Conservation (phyloP, 1,140 invertebrate species). For the Drosophila malerkotliana region DNA sequence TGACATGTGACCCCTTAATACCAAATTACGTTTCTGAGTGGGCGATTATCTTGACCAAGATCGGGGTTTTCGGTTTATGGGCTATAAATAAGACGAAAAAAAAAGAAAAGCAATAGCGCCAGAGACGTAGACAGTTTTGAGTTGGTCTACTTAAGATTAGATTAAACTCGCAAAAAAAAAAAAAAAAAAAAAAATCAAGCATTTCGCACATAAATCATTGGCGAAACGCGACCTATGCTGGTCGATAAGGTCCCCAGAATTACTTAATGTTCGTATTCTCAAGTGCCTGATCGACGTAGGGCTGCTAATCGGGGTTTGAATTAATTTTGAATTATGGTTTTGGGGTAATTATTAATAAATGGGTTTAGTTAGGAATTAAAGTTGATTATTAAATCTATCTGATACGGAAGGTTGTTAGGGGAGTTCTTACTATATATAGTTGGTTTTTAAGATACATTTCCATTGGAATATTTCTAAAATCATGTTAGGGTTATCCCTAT, state of each 20-base stretch:
- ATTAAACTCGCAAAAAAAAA: conserved; percentile 21
- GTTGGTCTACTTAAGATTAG: conserved; percentile 29
- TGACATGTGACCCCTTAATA: conserved; percentile 6
- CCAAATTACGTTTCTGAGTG: conserved; percentile 1
- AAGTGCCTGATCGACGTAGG: conserved; percentile 5
- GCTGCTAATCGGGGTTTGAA: not conserved
- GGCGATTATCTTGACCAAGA: conserved; percentile 5
- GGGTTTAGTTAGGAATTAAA: not conserved
- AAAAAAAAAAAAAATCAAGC: conserved; percentile 10
- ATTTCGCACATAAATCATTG: conserved; percentile 37
- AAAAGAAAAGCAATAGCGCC: conserved; percentile 4
- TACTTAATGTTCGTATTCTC: conserved; percentile 16
- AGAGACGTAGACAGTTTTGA: conserved; percentile 14
- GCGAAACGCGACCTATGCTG: conserved; percentile 30
- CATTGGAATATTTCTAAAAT: no score
- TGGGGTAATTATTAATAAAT: not conserved
- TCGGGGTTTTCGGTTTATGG: conserved; percentile 1
- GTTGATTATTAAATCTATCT: not conserved
- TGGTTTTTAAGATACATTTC: no score
- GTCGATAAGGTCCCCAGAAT: conserved; percentile 18
- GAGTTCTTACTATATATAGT: no score
- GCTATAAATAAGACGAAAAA: not conserved
- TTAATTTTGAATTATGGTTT: conserved; percentile 14
- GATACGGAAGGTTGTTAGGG: no score
- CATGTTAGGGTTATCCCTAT: no score